phyloP scores from a whole-genome alignment of 2,113 vertebrate species.

The Potamarius usumacintae region DNA sequence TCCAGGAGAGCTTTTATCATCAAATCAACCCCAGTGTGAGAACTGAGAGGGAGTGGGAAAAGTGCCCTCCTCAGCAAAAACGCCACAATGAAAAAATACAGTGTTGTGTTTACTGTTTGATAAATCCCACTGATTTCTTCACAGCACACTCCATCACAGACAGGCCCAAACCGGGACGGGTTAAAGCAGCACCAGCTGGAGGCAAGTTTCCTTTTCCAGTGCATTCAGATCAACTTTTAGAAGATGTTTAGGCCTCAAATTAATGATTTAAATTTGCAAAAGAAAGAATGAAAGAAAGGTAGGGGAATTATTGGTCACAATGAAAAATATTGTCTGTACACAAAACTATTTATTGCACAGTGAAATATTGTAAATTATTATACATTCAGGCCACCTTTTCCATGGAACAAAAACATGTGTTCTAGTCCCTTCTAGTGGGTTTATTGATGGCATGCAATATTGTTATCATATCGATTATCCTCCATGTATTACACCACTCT shows the following conservation, averaged over 20 bases:
- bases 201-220: neutral
- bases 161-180: neutral
- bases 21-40: neutral
- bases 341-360: too few relatives aligned
- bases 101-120: neutral
- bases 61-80: conserved; percentile 17
- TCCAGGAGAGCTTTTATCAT: neutral
- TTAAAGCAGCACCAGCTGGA: neutral
- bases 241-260: neutral
- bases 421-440: too few relatives aligned
- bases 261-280: neutral
- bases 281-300: neutral
- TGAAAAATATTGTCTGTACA: too few relatives aligned
- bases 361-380: too few relatives aligned
- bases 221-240: neutral
- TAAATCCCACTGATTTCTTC: conserved; percentile 4
- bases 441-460: too few relatives aligned
- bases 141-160: neutral
- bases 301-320: neutral
- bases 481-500: too few relatives aligned
- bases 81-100: neutral
- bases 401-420: too few relatives aligned
- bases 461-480: too few relatives aligned
- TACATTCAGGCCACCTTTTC: too few relatives aligned
- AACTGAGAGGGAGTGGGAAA: neutral